Evolutionary conservation across 2,113 vertebrate genomes (phyloP).

Genomic region (Amia ocellicauda): DNA sequence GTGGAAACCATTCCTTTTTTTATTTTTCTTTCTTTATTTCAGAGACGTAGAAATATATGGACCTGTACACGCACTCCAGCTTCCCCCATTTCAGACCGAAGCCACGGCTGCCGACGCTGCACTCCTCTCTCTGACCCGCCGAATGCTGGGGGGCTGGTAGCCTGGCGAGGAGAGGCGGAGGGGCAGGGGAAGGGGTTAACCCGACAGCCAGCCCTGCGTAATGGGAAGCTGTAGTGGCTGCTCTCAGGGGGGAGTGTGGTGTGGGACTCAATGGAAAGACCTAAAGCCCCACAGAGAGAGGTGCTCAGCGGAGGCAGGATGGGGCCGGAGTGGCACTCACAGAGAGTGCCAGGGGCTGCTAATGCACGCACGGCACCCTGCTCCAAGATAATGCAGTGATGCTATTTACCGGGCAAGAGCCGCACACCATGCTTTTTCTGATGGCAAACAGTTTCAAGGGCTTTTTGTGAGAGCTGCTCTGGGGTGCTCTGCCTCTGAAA

Average conservation of each 20-base stretch:
- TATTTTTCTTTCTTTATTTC: no score
- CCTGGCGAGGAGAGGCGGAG: no score
- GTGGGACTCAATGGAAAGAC: not conserved
- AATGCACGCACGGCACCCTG: not conserved
- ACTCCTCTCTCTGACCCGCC: no score
- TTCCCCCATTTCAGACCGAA: no score
- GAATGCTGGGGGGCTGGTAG: not conserved
- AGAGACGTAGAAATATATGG: no score
- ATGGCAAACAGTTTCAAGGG: constrained; percentile 23
- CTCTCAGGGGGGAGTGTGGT: no score
- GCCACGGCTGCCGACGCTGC: no score
- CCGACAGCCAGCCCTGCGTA: not conserved
- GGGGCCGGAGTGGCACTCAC: constrained; percentile 35
- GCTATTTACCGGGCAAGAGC: constrained; percentile 11
- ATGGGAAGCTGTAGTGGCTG: no score
- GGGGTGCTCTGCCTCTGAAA: constrained; percentile 18
- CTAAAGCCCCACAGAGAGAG: not conserved
- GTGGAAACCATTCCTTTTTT: no score
- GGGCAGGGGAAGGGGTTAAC: constrained; percentile 1
- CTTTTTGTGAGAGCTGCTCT: constrained; percentile 25
- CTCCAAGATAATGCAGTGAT: constrained; percentile 23
- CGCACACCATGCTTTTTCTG: not conserved
- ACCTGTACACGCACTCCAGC: no score
- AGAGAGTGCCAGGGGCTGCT: constrained; percentile 26
- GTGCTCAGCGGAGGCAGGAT: constrained; percentile 19